Conservation (phyloP, 2,797 vertebrate species). For the Danio jaintianensis region DNA sequence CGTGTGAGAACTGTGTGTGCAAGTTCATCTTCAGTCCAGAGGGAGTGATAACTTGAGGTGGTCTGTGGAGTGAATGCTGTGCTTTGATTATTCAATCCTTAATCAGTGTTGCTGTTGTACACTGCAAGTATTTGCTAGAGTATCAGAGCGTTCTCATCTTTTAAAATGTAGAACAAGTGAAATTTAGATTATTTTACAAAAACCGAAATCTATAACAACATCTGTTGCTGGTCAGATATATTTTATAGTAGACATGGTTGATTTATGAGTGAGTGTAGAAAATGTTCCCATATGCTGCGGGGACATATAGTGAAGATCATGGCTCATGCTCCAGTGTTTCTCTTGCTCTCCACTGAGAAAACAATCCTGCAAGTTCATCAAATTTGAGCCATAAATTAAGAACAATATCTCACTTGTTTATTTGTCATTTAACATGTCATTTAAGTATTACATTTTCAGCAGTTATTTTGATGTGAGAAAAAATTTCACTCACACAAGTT, state of each 20-base stretch:
- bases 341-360: slow-evolving; percentile 65
- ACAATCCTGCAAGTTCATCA: slow-evolving; percentile 72
- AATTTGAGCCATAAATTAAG: slow-evolving; percentile 56
- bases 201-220: slow-evolving; percentile 73
- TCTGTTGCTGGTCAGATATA: slow-evolving; percentile 80
- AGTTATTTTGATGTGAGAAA: too few relatives aligned
- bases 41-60: background rate
- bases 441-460: too few relatives aligned
- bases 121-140: background rate
- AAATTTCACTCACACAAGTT: too few relatives aligned
- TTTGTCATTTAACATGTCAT: slow-evolving; percentile 59
- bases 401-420: slow-evolving; percentile 70
- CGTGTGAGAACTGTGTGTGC: background rate
- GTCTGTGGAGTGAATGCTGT: background rate
- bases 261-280: slow-evolving; percentile 78
- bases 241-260: slow-evolving; percentile 82
- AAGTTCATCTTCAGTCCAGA: slow-evolving; percentile 2
- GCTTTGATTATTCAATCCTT: background rate
- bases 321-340: slow-evolving; percentile 72
- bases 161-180: slow-evolving; percentile 8
- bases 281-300: slow-evolving; percentile 82
- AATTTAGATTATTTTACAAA: slow-evolving; percentile 45
- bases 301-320: slow-evolving; percentile 75
- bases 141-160: too few relatives aligned
- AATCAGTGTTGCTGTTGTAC: background rate